These are phyloP conservation scores for Hylia prasina DNA, from an alignment of 2,113 vertebrate genomes.

Conservation along the genomic window DNA sequence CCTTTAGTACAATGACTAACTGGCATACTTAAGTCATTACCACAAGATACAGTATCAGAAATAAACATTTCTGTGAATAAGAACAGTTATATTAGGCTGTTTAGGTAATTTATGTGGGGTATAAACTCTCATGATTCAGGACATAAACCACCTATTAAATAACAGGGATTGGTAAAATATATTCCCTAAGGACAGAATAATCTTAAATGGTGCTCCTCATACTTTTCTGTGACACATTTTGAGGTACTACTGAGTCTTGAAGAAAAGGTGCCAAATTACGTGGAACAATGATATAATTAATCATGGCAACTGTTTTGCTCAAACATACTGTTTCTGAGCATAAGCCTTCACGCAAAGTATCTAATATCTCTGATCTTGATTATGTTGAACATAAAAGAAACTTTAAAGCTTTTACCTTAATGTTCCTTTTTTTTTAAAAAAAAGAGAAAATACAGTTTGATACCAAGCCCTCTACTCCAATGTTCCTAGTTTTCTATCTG, in stretches of 20 bases:
- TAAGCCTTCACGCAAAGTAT: background rate
- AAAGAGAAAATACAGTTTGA: background rate
- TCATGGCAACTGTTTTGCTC: background rate
- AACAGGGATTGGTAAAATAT: background rate
- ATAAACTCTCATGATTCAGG: constrained; percentile 9
- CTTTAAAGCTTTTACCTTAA: background rate
- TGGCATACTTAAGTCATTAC: background rate
- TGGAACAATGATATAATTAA: background rate
- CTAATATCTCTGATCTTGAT: background rate
- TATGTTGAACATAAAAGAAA: background rate
- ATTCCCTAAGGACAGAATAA: background rate
- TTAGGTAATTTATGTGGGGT: constrained; percentile 1
- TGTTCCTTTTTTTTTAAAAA: background rate
- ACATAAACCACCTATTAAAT: constrained; percentile 21
- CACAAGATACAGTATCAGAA: background rate
- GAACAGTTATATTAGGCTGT: background rate
- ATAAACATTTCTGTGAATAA: constrained; percentile 33
- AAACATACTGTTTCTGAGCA: background rate
- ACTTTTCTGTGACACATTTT: background rate
- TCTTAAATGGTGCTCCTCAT: background rate
- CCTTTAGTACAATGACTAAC: background rate
- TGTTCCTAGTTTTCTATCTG: background rate
- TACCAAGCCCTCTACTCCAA: background rate
- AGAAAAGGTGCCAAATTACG: background rate
- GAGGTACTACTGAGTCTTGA: background rate